Evolutionary conservation across 2,797 vertebrate species (phyloP).

Genomic region (Gila robusta): DNA sequence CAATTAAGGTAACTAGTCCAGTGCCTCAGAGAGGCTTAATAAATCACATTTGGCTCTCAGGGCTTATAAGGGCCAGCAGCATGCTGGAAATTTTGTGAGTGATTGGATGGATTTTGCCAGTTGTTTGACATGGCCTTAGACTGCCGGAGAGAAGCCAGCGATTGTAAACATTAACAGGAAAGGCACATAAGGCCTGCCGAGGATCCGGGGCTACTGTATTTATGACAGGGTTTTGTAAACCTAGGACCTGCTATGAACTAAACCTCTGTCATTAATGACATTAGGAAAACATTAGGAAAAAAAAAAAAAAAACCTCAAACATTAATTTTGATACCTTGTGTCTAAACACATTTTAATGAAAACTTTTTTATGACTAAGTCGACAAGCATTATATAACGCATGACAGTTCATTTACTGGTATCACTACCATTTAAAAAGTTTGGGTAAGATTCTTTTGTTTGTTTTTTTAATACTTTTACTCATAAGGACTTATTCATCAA

Average conservation of each 20-base stretch:
- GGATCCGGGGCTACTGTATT: conserved; percentile 66
- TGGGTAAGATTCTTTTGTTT: not conserved
- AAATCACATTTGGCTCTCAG: conserved; percentile 47
- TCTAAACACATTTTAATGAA: not conserved
- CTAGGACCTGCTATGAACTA: conserved; percentile 37
- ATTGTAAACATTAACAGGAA: conserved; percentile 74
- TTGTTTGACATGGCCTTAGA: conserved; percentile 74
- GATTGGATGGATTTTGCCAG: conserved; percentile 65
- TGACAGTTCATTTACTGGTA: not conserved
- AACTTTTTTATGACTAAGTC: not conserved
- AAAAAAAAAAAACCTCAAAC: not conserved
- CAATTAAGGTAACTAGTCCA: conserved; percentile 50
- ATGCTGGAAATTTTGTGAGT: conserved; percentile 59
- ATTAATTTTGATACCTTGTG: not conserved
- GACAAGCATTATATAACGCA: not conserved
- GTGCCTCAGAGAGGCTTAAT: conserved; percentile 46
- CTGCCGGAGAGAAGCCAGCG: conserved; percentile 70
- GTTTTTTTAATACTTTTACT: not conserved
- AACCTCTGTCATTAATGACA: conserved; percentile 42
- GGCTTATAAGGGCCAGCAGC: conserved; percentile 41
- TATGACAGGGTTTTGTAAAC: conserved; percentile 68
- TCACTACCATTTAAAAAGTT: not conserved
- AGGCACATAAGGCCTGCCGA: conserved; percentile 57
- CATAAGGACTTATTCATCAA: not conserved
- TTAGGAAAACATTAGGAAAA: conserved; percentile 16